Evolutionary conservation across 2,888 invertebrate genomes (phyloP).

Genomic region (Vesta saturnalis): DNA sequence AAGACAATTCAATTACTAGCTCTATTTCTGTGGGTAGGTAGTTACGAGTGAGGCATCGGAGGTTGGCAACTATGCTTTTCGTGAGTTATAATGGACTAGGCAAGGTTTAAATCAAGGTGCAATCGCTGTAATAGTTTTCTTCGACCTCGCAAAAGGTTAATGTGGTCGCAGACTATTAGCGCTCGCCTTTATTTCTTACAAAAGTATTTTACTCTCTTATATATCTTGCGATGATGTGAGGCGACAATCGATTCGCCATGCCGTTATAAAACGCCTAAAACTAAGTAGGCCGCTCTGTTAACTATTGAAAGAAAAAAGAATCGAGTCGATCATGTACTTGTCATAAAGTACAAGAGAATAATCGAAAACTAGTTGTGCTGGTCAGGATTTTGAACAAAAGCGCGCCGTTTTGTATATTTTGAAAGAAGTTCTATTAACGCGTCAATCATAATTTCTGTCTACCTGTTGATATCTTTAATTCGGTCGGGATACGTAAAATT

Average conservation of each 20-base stretch:
- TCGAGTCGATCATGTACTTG: background rate
- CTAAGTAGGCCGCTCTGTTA: background rate
- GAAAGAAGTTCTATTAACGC: constrained; percentile 37
- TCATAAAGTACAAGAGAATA: constrained; percentile 10
- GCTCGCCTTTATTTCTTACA: constrained; percentile 46
- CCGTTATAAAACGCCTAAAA: background rate
- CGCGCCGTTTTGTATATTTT: constrained; percentile 2
- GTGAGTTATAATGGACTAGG: constrained; percentile 56
- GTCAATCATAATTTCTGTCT: constrained; percentile 43
- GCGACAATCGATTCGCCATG: constrained; percentile 4
- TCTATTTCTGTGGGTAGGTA: constrained; percentile 60
- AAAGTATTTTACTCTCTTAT: constrained; percentile 39
- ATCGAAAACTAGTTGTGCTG: constrained; percentile 34
- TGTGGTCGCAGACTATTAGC: constrained; percentile 49
- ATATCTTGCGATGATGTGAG: constrained; percentile 18
- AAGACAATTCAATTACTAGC: constrained; percentile 64
- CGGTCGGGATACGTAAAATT: too few species aligned
- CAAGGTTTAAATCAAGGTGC: constrained; percentile 59
- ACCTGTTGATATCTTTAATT: constrained; percentile 4
- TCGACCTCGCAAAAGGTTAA: constrained; percentile 46
- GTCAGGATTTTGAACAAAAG: constrained; percentile 36
- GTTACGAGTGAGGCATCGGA: constrained; percentile 49
- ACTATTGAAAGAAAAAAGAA: background rate
- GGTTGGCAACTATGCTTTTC: constrained; percentile 33
- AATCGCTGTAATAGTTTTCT: constrained; percentile 53